These are phyloP conservation scores for Agrenia bidenticulata DNA, from an alignment of 2,888 invertebrate genomes.

Conservation along the genomic window DNA sequence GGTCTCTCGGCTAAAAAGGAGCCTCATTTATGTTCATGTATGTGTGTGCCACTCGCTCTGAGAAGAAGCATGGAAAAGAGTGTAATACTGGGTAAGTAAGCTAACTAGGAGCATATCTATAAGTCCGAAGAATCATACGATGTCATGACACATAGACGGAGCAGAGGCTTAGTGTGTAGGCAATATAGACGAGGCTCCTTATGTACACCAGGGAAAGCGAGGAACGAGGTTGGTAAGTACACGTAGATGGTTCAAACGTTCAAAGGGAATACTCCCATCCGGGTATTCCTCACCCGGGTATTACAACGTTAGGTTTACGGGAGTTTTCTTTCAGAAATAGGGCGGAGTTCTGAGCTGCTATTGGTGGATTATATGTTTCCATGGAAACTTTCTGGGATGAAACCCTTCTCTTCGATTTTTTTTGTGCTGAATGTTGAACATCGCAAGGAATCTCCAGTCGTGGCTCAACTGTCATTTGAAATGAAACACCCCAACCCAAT, in stretches of 20 bases:
- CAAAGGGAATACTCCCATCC: conserved; percentile 2
- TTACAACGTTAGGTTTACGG: conserved; percentile 1
- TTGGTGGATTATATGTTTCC: conserved; percentile 44
- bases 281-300: conserved; percentile 17
- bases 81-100: too few species aligned
- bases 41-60: too few species aligned
- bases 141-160: too few species aligned
- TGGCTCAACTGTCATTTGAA: conserved; percentile 22
- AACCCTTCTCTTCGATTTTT: conserved; percentile 53
- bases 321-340: conserved; percentile 9
- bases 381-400: conserved; percentile 51
- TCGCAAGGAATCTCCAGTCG: conserved; percentile 18
- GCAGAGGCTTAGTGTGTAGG: too few species aligned
- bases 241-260: conserved; percentile 1
- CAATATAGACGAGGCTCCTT: too few species aligned
- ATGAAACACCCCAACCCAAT: conserved; percentile 6
- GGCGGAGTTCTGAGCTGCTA: conserved; percentile 46
- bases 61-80: too few species aligned
- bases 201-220: too few species aligned
- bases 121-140: too few species aligned
- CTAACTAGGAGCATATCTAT: too few species aligned
- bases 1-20: not conserved
- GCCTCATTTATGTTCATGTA: not conserved
- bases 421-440: not conserved
- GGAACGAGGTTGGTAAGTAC: not conserved